These are phyloP conservation scores for Drosophila bipectinata DNA, from an alignment of 1,140 invertebrate genomes.

Conservation along the genomic window DNA sequence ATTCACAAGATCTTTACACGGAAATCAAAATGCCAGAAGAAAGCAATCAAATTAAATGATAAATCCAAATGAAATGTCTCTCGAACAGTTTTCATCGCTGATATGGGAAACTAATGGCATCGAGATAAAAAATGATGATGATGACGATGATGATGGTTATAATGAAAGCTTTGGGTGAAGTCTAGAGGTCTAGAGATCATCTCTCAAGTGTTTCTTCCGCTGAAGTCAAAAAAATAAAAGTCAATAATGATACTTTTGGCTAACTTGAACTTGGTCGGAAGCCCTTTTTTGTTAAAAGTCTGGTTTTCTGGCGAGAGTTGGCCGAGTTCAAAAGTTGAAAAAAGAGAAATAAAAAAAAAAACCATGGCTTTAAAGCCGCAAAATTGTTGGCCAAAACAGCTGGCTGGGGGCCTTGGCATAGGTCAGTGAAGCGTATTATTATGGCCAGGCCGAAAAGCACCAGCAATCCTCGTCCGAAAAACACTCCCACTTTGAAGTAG, in stretches of 20 bases:
- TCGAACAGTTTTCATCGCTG: slow-evolving; percentile 52
- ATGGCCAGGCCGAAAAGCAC: slow-evolving; percentile 9
- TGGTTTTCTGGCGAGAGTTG: slow-evolving; percentile 31
- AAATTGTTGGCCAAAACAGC: slow-evolving; percentile 12
- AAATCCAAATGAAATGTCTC: slow-evolving; percentile 10
- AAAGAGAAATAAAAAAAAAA: slow-evolving; percentile 28
- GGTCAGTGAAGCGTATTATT: slow-evolving; percentile 71
- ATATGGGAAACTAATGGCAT: slow-evolving; percentile 34
- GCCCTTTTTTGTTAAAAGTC: slow-evolving; percentile 1
- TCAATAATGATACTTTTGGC: slow-evolving; percentile 68
- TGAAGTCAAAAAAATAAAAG: background rate
- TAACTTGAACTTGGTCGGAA: slow-evolving; percentile 56
- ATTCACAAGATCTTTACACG: background rate
- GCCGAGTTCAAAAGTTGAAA: slow-evolving; percentile 67
- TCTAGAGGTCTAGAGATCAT: slow-evolving; percentile 16
- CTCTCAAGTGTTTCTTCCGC: slow-evolving; percentile 21
- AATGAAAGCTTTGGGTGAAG: slow-evolving; percentile 29
- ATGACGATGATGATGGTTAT: slow-evolving; percentile 19
- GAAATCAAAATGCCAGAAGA: slow-evolving; percentile 5
- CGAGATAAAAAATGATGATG: slow-evolving; percentile 21
- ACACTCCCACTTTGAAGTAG: background rate
- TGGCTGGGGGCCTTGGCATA: slow-evolving; percentile 57
- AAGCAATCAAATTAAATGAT: slow-evolving; percentile 17
- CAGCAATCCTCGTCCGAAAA: background rate
- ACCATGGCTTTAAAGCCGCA: background rate